phyloP scores from a whole-genome alignment of 2,888 invertebrate genomes.

The Lepidocyrtinus sp. region DNA sequence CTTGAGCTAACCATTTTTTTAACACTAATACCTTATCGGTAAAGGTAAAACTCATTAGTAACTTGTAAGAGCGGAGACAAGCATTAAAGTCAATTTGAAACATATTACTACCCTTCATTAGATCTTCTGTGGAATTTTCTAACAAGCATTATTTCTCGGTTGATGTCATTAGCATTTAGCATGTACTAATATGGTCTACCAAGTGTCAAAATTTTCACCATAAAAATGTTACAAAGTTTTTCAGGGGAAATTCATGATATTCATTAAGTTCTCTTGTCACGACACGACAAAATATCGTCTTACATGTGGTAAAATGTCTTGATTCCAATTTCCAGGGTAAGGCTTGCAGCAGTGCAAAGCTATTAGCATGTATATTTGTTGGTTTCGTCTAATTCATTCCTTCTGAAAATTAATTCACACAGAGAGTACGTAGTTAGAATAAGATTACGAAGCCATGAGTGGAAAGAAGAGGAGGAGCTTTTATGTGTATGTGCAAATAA shows the following conservation, averaged over 20 bases:
- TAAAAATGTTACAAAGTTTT: too few relatives aligned
- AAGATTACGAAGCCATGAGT: background rate
- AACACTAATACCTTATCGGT: too few relatives aligned
- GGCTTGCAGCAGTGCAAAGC: background rate
- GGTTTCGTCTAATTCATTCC: background rate
- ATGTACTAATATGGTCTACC: background rate
- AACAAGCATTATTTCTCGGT: background rate
- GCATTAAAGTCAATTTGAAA: too few relatives aligned
- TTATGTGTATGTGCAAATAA: constrained; percentile 32
- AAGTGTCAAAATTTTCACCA: background rate
- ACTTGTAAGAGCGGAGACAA: too few relatives aligned
- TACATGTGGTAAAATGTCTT: background rate
- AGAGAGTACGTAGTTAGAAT: too few relatives aligned
- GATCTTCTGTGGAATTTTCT: background rate
- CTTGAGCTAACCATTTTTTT: too few relatives aligned
- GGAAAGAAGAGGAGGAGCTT: background rate
- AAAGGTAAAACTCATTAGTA: too few relatives aligned
- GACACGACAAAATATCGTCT: background rate
- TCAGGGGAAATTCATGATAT: background rate
- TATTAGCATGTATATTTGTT: background rate
- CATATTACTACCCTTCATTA: too few relatives aligned
- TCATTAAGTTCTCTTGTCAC: background rate
- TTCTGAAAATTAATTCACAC: background rate
- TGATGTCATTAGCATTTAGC: background rate
- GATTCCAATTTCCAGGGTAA: too few relatives aligned